phyloP scores from a whole-genome alignment of 2,113 vertebrate species.

The Lates calcarifer region DNA sequence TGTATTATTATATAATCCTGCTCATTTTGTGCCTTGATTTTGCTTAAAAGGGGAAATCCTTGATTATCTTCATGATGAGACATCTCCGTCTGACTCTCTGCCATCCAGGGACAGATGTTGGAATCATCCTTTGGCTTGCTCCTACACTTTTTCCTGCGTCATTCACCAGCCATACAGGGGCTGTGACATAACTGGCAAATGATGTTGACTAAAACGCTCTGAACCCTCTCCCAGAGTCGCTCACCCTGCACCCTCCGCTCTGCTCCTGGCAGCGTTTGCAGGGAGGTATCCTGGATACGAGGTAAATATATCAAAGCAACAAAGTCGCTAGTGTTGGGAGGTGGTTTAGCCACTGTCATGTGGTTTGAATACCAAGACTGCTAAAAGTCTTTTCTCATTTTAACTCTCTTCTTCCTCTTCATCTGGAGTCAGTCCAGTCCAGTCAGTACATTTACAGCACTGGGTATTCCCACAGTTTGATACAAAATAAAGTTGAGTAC shows the following conservation, averaged over 20 bases:
- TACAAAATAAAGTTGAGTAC: not conserved
- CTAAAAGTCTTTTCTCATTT: conserved; percentile 25
- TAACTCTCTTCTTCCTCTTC: not conserved
- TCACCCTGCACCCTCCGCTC: conserved; percentile 41
- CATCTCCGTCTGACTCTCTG: conserved; percentile 1
- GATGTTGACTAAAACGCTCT: conserved; percentile 48
- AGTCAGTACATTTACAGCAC: not conserved
- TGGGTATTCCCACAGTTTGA: conserved; percentile 8
- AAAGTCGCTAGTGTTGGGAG: conserved; percentile 34
- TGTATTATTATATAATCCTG: not conserved
- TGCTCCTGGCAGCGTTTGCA: conserved; percentile 43
- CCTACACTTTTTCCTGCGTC: conserved; percentile 19
- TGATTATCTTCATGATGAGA: not conserved
- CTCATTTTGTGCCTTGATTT: not conserved
- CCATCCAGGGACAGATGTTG: conserved; percentile 39
- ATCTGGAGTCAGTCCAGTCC: not conserved
- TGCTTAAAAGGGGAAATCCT: not conserved
- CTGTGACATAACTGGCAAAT: conserved; percentile 35
- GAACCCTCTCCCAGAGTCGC: conserved; percentile 38
- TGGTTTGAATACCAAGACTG: conserved; percentile 30
- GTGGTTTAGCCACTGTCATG: conserved; percentile 26
- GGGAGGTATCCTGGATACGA: conserved; percentile 70
- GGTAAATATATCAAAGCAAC: conserved; percentile 72
- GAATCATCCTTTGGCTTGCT: conserved; percentile 40
- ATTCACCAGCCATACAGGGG: conserved; percentile 29